Percentiles rank a stretch among this genome's conserved stretches.
Evolutionary conservation across 2,797 vertebrate species (phyloP).

Genomic region (Gambelia wislizenii): DNA sequence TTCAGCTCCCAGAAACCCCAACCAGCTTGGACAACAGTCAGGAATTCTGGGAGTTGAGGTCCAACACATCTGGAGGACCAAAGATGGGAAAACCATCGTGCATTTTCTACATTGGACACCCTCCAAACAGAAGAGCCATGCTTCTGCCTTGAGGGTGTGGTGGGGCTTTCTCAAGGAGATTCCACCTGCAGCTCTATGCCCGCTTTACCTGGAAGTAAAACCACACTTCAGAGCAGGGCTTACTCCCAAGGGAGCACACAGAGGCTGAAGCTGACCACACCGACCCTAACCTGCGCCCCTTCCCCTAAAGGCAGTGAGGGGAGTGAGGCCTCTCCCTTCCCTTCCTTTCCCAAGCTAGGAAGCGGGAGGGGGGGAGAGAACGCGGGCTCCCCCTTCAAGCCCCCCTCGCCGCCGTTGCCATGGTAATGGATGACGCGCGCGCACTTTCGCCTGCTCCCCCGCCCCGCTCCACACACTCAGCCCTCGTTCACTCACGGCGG

Average conservation of each 20-base stretch:
- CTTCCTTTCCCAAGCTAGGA: rapidly evolving
- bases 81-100: no score
- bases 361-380: not conserved
- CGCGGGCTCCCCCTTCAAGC: rapidly evolving
- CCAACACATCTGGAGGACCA: no score
- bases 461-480: no score
- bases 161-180: not conserved
- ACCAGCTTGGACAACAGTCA: no score
- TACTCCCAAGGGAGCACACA: not conserved
- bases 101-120: no score
- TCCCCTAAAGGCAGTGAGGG: no score
- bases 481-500: rapidly evolving
- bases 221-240: not conserved
- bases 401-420: not conserved
- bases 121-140: no score
- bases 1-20: no score
- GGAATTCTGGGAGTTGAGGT: no score
- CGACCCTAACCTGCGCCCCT: no score
- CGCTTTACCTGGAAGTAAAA: not conserved
- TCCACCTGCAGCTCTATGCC: not conserved
- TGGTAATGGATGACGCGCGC: not conserved
- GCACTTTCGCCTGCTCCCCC: not conserved
- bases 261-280: not conserved
- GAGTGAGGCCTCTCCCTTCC: not conserved
- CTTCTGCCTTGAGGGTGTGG: no score